phyloP scores from a whole-genome alignment of 2,113 vertebrate species.

The Leucopsar rothschildi region DNA sequence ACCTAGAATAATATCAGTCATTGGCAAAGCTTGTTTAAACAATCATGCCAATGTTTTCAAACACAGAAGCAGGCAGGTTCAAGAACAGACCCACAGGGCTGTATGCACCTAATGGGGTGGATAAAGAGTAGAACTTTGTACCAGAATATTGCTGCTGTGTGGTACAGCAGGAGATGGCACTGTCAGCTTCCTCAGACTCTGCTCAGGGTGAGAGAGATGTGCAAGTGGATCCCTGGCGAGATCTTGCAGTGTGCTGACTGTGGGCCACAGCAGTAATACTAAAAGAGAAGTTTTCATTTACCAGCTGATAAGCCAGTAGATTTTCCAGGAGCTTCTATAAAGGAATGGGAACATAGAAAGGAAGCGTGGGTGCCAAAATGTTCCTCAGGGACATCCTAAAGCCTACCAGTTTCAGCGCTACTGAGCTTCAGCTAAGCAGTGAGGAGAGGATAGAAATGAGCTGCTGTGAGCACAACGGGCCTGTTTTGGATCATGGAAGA shows the following conservation, averaged over 20 bases:
- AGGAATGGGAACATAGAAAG: background rate
- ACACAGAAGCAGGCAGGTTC: background rate
- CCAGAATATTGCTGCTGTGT: rapidly evolving
- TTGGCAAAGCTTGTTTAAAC: background rate
- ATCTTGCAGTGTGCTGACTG: background rate
- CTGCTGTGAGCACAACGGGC: background rate
- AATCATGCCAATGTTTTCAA: background rate
- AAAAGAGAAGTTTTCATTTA: background rate
- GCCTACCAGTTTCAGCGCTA: background rate
- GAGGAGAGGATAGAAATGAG: background rate
- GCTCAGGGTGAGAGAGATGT: background rate
- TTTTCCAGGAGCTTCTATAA: background rate
- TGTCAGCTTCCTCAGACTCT: rapidly evolving
- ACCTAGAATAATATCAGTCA: background rate
- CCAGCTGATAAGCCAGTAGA: background rate
- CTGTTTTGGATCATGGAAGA: background rate
- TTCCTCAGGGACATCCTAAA: background rate
- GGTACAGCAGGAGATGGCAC: background rate
- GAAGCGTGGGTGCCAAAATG: rapidly evolving
- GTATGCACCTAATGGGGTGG: background rate
- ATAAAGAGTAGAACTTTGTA: background rate
- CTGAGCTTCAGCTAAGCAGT: background rate
- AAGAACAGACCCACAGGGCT: background rate
- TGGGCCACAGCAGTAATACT: background rate
- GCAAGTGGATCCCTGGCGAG: rapidly evolving